Conservation (phyloP, 2,113 vertebrate species). For the Pelmatolapia mariae region DNA sequence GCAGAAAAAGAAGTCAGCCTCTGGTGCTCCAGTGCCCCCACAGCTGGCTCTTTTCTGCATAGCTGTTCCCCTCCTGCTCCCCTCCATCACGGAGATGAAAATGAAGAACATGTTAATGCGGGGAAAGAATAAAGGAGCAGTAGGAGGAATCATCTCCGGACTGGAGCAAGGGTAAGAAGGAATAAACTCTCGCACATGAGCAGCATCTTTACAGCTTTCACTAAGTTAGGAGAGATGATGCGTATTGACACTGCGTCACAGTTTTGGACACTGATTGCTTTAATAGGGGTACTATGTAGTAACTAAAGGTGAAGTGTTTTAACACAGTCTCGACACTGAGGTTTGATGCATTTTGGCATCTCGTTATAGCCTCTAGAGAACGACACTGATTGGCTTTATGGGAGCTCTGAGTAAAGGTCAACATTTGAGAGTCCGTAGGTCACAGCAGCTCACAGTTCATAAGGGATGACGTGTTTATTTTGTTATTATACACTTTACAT, state of each 20-base stretch:
- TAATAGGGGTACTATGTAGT: not conserved
- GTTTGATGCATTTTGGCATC: conserved; percentile 21
- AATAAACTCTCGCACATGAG: not conserved
- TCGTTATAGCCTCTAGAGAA: conserved; percentile 1
- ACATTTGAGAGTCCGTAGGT: not conserved
- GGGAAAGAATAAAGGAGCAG: conserved; percentile 75
- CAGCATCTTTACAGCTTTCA: not conserved
- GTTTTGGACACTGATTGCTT: not conserved
- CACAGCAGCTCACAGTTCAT: not conserved
- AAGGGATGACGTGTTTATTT: not conserved
- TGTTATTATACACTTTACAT: not conserved
- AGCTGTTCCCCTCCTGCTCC: conserved; percentile 84
- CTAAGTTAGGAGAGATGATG: not conserved
- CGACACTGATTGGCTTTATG: not conserved
- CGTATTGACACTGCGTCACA: not conserved
- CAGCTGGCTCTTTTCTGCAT: conserved; percentile 91
- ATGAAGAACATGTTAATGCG: conserved; percentile 80
- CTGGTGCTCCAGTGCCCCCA: conserved; percentile 76
- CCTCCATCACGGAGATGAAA: conserved; percentile 81
- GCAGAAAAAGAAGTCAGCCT: conserved; percentile 85
- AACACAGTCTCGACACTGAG: not conserved
- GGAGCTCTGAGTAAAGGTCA: conserved; percentile 26
- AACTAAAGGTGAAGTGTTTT: conserved; percentile 38
- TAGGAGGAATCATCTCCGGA: conserved; percentile 38
- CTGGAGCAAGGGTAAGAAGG: conserved; percentile 63